Evolutionary conservation across 2,888 invertebrate genomes (phyloP).

Genomic region (Malthinus flaveolus): DNA sequence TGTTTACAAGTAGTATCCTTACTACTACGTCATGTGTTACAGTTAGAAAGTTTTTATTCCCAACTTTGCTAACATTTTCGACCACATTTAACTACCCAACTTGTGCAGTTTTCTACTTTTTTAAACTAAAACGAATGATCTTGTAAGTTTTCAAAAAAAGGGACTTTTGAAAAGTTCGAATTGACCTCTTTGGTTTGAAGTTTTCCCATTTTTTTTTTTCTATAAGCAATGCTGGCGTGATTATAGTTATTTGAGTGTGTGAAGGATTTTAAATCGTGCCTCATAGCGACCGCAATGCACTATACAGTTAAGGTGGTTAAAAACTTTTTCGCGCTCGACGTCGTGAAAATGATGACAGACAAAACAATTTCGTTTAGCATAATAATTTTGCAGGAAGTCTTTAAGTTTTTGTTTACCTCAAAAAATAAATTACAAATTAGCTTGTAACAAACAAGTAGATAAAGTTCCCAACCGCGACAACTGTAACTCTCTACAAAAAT

Average conservation of each 20-base stretch:
- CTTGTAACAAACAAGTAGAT: background rate
- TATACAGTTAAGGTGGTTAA: too few relatives aligned
- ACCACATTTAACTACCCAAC: slow-evolving; percentile 13
- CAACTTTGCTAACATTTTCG: slow-evolving; percentile 1
- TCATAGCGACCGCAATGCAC: too few relatives aligned
- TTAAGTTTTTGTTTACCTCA: slow-evolving; percentile 2
- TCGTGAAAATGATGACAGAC: too few relatives aligned
- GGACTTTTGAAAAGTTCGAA: too few relatives aligned
- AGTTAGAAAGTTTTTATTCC: slow-evolving; percentile 17
- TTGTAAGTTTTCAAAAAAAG: background rate
- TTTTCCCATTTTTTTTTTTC: too few relatives aligned
- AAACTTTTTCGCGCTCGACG: too few relatives aligned
- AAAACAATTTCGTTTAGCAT: too few relatives aligned
- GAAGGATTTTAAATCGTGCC: too few relatives aligned
- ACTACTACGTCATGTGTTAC: slow-evolving; percentile 25
- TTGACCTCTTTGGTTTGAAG: too few relatives aligned
- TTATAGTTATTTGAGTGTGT: too few relatives aligned
- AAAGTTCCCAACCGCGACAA: background rate
- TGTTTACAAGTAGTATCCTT: slow-evolving; percentile 32
- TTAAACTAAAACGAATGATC: slow-evolving; percentile 14
- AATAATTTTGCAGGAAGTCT: background rate
- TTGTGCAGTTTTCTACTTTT: slow-evolving; percentile 3
- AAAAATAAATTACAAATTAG: background rate
- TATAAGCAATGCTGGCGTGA: too few relatives aligned
- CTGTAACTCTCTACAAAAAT: slow-evolving; percentile 8